Evolutionary conservation across 2,888 invertebrate species (phyloP), one percentile per base, ranked within the genome.

Genomic region (Syrista parreyssii): DNA sequence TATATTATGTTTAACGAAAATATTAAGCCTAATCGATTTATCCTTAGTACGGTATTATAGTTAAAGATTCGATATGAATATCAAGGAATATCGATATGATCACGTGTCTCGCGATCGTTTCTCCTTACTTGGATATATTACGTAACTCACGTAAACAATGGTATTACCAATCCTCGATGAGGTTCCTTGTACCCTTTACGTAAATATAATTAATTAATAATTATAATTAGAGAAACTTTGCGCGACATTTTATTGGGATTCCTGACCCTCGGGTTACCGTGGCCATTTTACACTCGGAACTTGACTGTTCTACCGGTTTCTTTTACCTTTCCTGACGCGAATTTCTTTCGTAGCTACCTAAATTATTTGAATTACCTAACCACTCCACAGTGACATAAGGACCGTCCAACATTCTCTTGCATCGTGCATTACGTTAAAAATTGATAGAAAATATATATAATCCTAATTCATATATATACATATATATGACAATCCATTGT

Each of bases 151-250:
- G 74, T 40, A 40, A 74, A 74, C 74, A 74, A 74, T 74, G 55
- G 35, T 72, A 12, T 68, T 73, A 68, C 74, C 68, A 30, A 31
- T 31, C 6, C 68, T 35, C 81, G 79, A 36, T 40, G 12, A 68
- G 32, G 55, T 72, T 35, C 68, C 68, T n/a, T 32, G 32, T 68
- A 35, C 78, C 74, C 76, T 55, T 79, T 82, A 78, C 77, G 74
- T 73, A 72, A 74, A 31, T 73, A 77, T 78, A 80, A 86, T 87
- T 84, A 84, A 86, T 84, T 82, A 81, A 81, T 82, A 82, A 85
- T 84, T 84, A 78, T 85, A 86, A 86, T 85, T 82, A 86, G 78
- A 82, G 84, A 84, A 86, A 83, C 83, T 82, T 77, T 76, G 34
- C 71, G 23, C 12, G 72, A 73, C n/a, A 75, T 83, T 87, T 83